Conservation (phyloP, 2,113 vertebrate species). For the Rhea pennata region DNA sequence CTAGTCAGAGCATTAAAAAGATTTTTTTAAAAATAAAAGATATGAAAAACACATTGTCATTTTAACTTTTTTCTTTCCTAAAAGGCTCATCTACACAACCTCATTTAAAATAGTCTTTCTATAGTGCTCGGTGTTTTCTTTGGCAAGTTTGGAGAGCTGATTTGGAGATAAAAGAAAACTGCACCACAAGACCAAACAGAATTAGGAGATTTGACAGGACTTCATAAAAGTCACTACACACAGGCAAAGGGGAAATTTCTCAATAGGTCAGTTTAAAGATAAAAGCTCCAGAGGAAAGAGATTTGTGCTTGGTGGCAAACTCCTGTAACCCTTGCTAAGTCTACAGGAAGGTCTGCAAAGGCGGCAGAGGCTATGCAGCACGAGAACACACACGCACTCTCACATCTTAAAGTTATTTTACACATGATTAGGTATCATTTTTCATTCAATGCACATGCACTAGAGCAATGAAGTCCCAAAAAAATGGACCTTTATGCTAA, state of each 20-base stretch:
- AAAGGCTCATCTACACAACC: neutral
- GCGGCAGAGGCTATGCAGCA: neutral
- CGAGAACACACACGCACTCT: neutral
- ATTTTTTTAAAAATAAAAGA: neutral
- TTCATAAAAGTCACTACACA: neutral
- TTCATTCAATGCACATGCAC: neutral
- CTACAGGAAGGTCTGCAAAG: neutral
- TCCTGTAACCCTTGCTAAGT: neutral
- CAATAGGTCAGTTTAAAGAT: neutral
- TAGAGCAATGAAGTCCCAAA: neutral
- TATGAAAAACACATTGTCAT: slow-evolving; percentile 5
- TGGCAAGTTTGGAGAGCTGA: slow-evolving; percentile 28
- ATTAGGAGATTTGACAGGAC: slow-evolving; percentile 33
- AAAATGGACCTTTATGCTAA: neutral
- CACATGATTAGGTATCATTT: neutral
- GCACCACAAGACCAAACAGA: neutral
- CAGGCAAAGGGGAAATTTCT: neutral
- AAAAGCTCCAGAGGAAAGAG: slow-evolving; percentile 7
- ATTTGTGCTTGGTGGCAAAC: slow-evolving; percentile 1
- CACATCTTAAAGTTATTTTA: slow-evolving; percentile 24
- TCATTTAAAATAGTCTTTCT: slow-evolving; percentile 2
- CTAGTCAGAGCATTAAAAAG: slow-evolving; percentile 28
- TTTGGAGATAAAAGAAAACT: slow-evolving; percentile 38
- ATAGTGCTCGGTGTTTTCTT: slow-evolving; percentile 2
- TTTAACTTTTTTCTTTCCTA: neutral